These are phyloP conservation scores for Picathartes gymnocephalus DNA, from an alignment of 2,113 vertebrate species.

Conservation along the genomic window DNA sequence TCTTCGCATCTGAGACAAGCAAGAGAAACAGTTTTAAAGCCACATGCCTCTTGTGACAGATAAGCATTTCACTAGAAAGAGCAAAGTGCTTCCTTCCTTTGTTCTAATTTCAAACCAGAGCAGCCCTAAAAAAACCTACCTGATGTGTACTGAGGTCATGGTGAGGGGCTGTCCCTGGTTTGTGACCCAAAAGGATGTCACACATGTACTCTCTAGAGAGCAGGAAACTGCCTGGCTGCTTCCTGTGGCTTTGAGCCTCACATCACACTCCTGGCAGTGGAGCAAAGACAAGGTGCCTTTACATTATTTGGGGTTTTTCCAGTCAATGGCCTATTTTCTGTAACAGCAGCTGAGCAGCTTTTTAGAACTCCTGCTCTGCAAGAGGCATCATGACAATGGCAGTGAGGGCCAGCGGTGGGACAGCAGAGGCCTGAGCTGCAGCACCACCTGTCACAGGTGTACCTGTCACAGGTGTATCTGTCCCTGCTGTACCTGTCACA, in stretches of 20 bases:
- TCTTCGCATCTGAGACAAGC: background rate
- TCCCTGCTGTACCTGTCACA: too few species aligned
- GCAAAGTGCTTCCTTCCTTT: slow-evolving; percentile 55
- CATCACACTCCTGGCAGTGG: background rate
- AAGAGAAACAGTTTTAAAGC: background rate
- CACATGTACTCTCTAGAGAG: background rate
- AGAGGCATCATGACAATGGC: background rate
- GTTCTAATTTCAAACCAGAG: slow-evolving; percentile 42
- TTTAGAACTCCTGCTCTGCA: background rate
- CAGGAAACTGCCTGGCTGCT: slow-evolving; percentile 1
- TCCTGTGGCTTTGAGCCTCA: background rate
- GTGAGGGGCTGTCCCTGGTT: background rate
- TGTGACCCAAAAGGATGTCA: slow-evolving; percentile 47
- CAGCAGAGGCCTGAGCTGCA: background rate
- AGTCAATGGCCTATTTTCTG: background rate
- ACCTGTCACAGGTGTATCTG: too few species aligned
- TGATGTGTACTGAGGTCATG: slow-evolving; percentile 2
- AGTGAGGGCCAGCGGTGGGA: background rate
- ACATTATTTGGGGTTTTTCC: background rate
- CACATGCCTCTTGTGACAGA: background rate
- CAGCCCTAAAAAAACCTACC: background rate
- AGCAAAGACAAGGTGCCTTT: background rate
- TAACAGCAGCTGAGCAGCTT: background rate
- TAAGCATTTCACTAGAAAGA: slow-evolving; percentile 52
- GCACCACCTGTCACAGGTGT: background rate